These are phyloP conservation scores for Osmoderma eremita DNA, from an alignment of 2,888 invertebrate genomes.

Conservation along the genomic window DNA sequence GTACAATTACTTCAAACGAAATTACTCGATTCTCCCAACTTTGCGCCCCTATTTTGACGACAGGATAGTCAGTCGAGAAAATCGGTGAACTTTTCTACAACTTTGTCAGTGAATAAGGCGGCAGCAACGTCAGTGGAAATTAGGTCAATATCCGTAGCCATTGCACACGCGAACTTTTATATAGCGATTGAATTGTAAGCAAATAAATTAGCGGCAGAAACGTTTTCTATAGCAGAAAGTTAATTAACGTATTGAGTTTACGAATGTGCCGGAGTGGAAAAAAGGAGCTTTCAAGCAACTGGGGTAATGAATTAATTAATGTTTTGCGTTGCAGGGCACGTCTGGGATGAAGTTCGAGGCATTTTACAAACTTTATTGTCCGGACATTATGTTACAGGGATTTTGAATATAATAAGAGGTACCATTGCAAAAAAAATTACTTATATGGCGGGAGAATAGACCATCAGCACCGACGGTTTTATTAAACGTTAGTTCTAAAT, in stretches of 20 bases:
- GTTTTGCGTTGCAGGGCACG: neutral
- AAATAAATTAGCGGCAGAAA: constrained; percentile 30
- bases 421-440: no score
- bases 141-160: constrained; percentile 25
- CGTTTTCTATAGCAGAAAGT: constrained; percentile 21
- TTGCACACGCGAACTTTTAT: constrained; percentile 18
- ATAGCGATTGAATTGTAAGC: constrained; percentile 22
- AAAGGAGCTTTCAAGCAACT: neutral
- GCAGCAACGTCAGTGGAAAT: constrained; percentile 5
- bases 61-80: neutral
- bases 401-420: no score
- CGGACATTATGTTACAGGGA: no score
- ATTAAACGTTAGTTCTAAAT: no score
- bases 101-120: neutral
- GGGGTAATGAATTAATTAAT: constrained; percentile 3
- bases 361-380: neutral
- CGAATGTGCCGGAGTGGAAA: neutral
- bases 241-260: constrained; percentile 23
- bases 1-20: constrained; percentile 35
- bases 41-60: constrained; percentile 7
- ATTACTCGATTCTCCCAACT: neutral
- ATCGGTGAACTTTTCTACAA: constrained; percentile 16
- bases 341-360: neutral
- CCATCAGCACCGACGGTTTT: no score
- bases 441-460: no score